phyloP scores from a whole-genome alignment of 2,888 invertebrate species.

The Pheosia gnoma region DNA sequence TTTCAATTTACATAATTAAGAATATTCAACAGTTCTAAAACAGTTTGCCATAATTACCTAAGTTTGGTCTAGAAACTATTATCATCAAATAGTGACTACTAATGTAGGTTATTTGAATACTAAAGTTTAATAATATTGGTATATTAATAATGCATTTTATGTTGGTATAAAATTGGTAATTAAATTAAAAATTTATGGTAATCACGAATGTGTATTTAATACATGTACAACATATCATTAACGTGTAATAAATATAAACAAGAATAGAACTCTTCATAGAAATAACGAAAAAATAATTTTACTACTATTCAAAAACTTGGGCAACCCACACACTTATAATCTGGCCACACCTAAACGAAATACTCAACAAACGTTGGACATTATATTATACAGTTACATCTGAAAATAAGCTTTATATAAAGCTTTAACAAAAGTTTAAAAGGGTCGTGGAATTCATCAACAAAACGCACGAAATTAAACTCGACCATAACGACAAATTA shows the following conservation, averaged over 20 bases:
- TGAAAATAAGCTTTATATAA: not conserved
- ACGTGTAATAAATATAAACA: too few relatives aligned
- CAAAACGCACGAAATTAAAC: conserved; percentile 1
- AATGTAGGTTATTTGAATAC: too few relatives aligned
- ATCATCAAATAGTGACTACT: conserved; percentile 3
- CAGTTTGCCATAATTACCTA: conserved; percentile 20
- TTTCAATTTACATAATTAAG: not conserved
- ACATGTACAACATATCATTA: too few relatives aligned
- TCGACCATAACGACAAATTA: not conserved
- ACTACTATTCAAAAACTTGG: not conserved
- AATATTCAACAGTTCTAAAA: conserved; percentile 10
- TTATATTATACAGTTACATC: not conserved
- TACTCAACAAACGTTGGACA: not conserved
- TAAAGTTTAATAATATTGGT: too few relatives aligned
- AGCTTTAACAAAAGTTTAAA: not conserved
- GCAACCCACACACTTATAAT: not conserved
- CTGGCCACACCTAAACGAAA: not conserved
- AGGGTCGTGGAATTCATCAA: not conserved
- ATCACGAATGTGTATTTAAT: too few relatives aligned
- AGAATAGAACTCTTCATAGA: too few relatives aligned
- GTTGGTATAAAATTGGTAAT: too few relatives aligned
- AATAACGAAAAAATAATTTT: too few relatives aligned
- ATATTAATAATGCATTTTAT: too few relatives aligned
- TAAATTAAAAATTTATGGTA: too few relatives aligned
- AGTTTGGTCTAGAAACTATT: conserved; percentile 25